These are phyloP conservation scores for Mesorhabditis sp. DNA, from an alignment of 2,888 invertebrate genomes.

Conservation along the genomic window DNA sequence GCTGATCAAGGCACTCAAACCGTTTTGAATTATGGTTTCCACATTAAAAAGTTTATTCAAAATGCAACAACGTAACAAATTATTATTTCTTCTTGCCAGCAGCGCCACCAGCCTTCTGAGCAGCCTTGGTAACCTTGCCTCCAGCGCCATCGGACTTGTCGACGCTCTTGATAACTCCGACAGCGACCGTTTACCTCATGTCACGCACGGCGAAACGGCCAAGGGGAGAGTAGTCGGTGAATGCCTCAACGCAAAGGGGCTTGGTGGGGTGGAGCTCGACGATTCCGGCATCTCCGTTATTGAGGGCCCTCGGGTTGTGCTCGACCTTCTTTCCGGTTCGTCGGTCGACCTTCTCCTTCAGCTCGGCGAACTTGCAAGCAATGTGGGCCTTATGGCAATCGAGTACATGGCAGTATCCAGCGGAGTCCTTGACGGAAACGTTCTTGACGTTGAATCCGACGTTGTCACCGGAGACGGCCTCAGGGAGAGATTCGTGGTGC, in stretches of 20 bases:
- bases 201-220: conserved; percentile 97
- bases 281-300: conserved; percentile 94
- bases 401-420: conserved; percentile 96
- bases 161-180: conserved; percentile 66
- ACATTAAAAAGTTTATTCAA: conserved; percentile 4
- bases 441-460: conserved; percentile 99
- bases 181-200: conserved; percentile 93
- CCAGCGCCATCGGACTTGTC: conserved; percentile 77
- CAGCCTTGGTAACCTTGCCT: conserved; percentile 93
- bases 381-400: conserved; percentile 99
- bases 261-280: conserved; percentile 86
- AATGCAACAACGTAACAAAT: conserved; percentile 25
- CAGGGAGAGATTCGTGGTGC: conserved; percentile 93
- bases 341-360: conserved; percentile 87
- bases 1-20: no score
- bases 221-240: conserved; percentile 93
- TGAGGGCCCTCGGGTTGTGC: conserved; percentile 71
- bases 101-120: conserved; percentile 79
- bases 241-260: conserved; percentile 96
- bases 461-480: conserved; percentile 78
- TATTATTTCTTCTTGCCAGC: conserved; percentile 47
- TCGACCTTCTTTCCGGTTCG: conserved; percentile 80
- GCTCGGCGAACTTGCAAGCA: conserved; percentile 98
- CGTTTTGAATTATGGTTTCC: not conserved
- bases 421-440: conserved; percentile 97